Base-by-base conservation (phyloP, 2,113 vertebrate species). In the Chaetodon auriga region DNA sequence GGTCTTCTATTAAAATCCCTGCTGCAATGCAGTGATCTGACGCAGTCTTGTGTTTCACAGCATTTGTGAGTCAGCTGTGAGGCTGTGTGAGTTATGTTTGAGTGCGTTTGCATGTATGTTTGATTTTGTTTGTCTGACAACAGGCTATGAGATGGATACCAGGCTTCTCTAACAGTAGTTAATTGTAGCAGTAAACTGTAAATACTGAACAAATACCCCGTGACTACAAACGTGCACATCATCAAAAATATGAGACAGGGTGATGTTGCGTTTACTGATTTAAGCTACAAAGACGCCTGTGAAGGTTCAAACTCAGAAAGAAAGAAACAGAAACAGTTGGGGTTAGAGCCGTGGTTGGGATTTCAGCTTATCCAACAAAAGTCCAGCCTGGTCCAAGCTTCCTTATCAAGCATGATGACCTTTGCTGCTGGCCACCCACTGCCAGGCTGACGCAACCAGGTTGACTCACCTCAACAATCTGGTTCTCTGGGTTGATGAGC, bases 401-500 rank as follows among this genome's bases (percentile, higher is more conserved):
- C 0, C 19, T 41, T 64, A 23, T 57, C 48, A 19, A 19, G 16
- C 48, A 51, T 51, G 48, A 49, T 45, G 53, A 43, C 0, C 49
- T 35, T n/a, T 7, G 7, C 21, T 36, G 23, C 45, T 69, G 57
- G 1, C 14, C 51, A 46, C 16, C 18, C 11, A 49, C 18, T 70
- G 46, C 8, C n/a, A 63, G 21, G 36, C 55, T 66, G 68, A 70
- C 4, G n/a, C 15, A 61, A 62, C 16, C 18, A 51, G 48, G 21
- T 23, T 57, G 7, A 88, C 96, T 97, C 86, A 97, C 98, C 98
- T 99, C 98, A 75, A 99, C 97, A 6, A 99, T 99, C 55, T 99
- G 98, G 95, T 99, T 99, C 89, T 99, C 98, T 0, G 98, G 98
- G 93, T 99, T 99, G 95, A 99, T 99, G 80, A 99, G 97, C 94